Evolutionary conservation across 1,140 invertebrate species (phyloP), one percentile per base, ranked within the genome.

Genomic region (Caenorhabditis inopinata): DNA sequence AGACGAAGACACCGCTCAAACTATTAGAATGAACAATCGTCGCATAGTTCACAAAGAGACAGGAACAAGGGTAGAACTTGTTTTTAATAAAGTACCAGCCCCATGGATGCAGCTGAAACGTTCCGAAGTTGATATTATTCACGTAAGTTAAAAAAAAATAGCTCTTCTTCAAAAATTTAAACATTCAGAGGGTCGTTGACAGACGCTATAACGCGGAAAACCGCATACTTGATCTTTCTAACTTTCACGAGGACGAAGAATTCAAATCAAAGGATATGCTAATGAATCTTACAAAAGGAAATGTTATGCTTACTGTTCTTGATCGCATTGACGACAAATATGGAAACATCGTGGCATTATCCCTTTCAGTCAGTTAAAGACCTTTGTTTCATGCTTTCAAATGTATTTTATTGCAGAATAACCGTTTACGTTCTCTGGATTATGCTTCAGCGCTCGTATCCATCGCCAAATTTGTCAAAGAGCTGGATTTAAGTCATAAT

Each of bases 101-200:
- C 58, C 58, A 29, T 68, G 58, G 58, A 68, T 68, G 58, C 4
- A n/a, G 3, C 27, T 68, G n/a, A 68, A 68, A 68, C 58, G 58
- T 21, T 0, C 29, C 2, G 58, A 68, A 21, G 21, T 68, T 16
- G 58, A 68, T 21, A 68, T 68, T 21, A 68, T 68, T 16, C 58
- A 68, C n/a, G 58, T 68, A 68, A 21, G 58, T 6, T 14, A 3
- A 21, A 9, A 16, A 32, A 18, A 7, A n/a, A 32, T n/a, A n/a
- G n/a, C n/a, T n/a, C n/a, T 16, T n/a, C 14, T 9, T 16, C 38
- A 42, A 42, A 23, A 4, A 58, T 29, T n/a, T 68, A n/a, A n/a
- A n/a, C n/a, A n/a, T 68, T 18, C 58, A 68, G 58, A 68, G n/a
- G 21, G 58, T 68, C 16, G 58, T 68, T 18, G 58, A 68, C 58